Evolutionary conservation across 2,888 invertebrate genomes (phyloP).

Genomic region (Monoplex corrugatus): DNA sequence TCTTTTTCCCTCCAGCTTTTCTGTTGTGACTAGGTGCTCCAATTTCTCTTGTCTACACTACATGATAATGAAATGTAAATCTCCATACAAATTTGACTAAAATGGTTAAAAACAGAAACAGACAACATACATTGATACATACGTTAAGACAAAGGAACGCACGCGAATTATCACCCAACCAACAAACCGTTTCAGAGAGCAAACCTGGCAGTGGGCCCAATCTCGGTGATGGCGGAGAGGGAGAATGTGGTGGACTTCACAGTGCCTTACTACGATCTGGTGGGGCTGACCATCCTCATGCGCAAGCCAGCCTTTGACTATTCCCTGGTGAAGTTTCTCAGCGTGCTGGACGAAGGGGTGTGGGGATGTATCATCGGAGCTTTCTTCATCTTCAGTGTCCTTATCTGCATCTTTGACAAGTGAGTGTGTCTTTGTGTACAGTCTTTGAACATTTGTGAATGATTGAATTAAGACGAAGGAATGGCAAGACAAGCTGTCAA

Average conservation of each 20-base stretch:
- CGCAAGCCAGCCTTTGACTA: slow-evolving; percentile 93
- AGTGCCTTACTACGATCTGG: slow-evolving; percentile 98
- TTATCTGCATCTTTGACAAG: slow-evolving; percentile 98
- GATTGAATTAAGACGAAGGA: too few species aligned
- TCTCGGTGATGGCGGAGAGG: slow-evolving; percentile 98
- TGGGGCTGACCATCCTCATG: slow-evolving; percentile 98
- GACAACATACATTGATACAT: too few species aligned
- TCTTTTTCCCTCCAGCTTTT: too few species aligned
- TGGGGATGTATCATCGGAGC: slow-evolving; percentile 92
- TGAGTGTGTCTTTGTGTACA: too few species aligned
- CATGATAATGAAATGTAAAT: neutral
- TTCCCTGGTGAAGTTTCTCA: slow-evolving; percentile 97
- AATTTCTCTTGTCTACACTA: too few species aligned
- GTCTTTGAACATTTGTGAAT: too few species aligned
- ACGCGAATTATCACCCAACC: slow-evolving; percentile 41
- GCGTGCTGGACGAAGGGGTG: slow-evolving; percentile 96
- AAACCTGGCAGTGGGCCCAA: slow-evolving; percentile 95
- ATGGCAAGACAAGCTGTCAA: too few species aligned
- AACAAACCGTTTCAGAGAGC: slow-evolving; percentile 87
- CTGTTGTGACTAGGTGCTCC: too few species aligned
- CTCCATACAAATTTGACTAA: too few species aligned
- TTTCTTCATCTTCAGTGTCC: slow-evolving; percentile 83
- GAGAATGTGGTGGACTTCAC: slow-evolving; percentile 96
- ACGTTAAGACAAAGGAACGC: neutral
- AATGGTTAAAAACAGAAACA: too few species aligned